A percentile compares a stretch with the other conserved stretches of the same genome.
Conservation (phyloP, 2,888 invertebrate species). For the Prosapia bicincta region DNA sequence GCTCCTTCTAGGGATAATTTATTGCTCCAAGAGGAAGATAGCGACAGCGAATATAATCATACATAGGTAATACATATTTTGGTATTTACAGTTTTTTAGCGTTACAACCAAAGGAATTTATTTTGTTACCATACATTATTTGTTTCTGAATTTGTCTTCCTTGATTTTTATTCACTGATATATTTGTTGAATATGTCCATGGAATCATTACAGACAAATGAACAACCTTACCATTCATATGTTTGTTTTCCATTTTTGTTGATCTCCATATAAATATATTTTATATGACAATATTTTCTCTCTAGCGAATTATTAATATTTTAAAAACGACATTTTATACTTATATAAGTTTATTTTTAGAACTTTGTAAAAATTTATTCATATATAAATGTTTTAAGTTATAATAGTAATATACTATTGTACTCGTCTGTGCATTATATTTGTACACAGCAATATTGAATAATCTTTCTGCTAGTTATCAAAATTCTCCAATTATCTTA, state of each 20-base stretch:
- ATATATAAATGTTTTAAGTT: not conserved
- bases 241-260: not conserved
- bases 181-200: no score
- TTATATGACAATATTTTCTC: not conserved
- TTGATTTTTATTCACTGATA: no score
- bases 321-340: not conserved
- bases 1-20: conserved; percentile 39
- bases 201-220: no score
- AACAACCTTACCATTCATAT: no score
- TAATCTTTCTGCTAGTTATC: not conserved
- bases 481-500: no score
- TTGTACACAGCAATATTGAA: not conserved
- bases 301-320: not conserved
- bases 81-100: not conserved
- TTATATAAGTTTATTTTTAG: not conserved
- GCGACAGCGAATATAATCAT: conserved; percentile 16
- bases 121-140: not conserved
- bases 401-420: not conserved
- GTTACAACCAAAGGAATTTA: not conserved
- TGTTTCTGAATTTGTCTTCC: no score
- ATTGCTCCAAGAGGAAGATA: conserved; percentile 37
- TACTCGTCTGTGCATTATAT: not conserved
- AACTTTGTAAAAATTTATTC: not conserved
- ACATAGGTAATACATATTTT: not conserved
- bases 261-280: not conserved